These are phyloP conservation scores for Andrena haemorrhoa DNA, from an alignment of 2,888 invertebrate genomes.

Conservation along the genomic window DNA sequence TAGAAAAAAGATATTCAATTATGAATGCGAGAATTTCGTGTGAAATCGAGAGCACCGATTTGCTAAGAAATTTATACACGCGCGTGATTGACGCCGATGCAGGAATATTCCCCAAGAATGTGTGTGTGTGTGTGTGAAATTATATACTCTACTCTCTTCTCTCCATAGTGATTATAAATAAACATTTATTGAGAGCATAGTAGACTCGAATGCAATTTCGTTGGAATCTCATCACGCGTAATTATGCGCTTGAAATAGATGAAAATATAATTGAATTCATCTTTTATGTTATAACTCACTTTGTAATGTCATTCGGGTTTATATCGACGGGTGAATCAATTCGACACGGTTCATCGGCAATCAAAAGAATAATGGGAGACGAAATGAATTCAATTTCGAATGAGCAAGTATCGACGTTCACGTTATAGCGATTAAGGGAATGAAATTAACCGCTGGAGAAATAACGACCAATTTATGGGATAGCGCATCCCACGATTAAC, in stretches of 20 bases:
- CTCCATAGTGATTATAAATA: too few species aligned
- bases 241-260: neutral
- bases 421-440: neutral
- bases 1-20: too few species aligned
- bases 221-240: too few species aligned
- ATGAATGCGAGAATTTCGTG: too few species aligned
- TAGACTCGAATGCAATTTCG: too few species aligned
- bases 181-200: too few species aligned
- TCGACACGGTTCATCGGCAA: neutral
- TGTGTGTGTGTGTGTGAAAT: too few species aligned
- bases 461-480: neutral
- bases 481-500: neutral
- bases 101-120: too few species aligned
- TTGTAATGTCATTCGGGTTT: neutral
- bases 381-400: neutral
- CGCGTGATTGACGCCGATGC: too few species aligned
- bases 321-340: neutral
- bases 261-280: slow-evolving; percentile 4
- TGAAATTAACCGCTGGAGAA: neutral
- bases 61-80: too few species aligned
- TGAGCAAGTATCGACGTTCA: neutral
- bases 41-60: too few species aligned
- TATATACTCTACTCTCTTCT: too few species aligned
- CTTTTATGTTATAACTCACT: neutral
- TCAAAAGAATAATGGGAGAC: neutral